Evolutionary conservation across 2,888 invertebrate species (phyloP), one percentile per base, ranked within the genome.

Genomic region (Yponomeuta plumbellus): DNA sequence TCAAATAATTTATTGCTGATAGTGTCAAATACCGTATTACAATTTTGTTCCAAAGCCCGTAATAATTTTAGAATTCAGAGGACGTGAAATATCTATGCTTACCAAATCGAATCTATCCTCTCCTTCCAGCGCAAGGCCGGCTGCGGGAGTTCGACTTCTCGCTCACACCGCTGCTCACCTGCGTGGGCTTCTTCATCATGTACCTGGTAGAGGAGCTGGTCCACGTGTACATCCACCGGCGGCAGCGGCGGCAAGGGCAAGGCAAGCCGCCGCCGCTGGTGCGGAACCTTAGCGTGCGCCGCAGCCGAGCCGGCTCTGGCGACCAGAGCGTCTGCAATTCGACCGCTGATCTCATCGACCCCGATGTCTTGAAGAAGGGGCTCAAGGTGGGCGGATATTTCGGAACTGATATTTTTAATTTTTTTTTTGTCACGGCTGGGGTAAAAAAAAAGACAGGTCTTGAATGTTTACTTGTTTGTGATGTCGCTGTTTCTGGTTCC

Each of bases 151-250:
- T 94, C 11, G 86, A 91, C 0, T 94, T 96, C 76, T 92, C 94
- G 0, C 83, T 96, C 34, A 93, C 95, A 0, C 94, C 96, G 66
- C 84, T 95, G 52, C 88, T 96, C 64, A 94, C 96, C 87, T 96
- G 96, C 78, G 81, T 88, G 23, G 96, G 96, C 1, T 96, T 96
- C 84, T 95, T 96, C 82, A 83, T 93, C 26, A 95, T 96, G 93
- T 96, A 95, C 77, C 84, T 96, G 11, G 93, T 96, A n/a, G 97
- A 97, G 73, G 96, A 97, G 76, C 72, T 94, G 64, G 95, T 96
- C 1, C 96, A 96, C 76, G 78, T 93, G 64, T 94, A 95, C 77
- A 88, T 96, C 65, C 92, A 93, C 75, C 78, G 84, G 6, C 81
- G 93, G 61, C 91, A 92, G 73, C 84, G 80, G 69, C 83, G 72